A percentile compares a stretch with the other conserved stretches of the same genome.
phyloP scores from a whole-genome alignment of 2,113 vertebrate genomes.

The Paratilapia polleni region DNA sequence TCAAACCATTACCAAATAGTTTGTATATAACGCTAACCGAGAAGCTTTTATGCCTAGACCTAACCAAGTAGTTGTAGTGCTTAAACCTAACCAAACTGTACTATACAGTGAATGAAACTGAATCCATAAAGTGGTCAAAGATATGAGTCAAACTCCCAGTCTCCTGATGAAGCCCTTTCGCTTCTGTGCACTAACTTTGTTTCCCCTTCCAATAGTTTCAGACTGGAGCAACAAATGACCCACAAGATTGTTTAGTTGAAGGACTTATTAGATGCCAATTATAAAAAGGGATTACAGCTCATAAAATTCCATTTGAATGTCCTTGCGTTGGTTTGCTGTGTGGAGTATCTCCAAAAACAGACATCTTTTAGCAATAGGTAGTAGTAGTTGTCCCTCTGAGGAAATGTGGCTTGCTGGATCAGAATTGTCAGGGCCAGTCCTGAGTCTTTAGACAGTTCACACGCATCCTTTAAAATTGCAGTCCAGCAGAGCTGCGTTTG shows the following conservation, averaged over 20 bases:
- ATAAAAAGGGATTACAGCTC: conserved; percentile 3
- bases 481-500: conserved; percentile 4
- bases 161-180: too few species aligned
- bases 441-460: not conserved
- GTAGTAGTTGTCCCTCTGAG: conserved; percentile 18
- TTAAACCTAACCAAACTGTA: too few species aligned
- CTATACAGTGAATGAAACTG: too few species aligned
- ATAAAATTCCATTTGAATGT: conserved; percentile 40
- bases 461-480: not conserved
- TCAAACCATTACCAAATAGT: not conserved
- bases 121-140: too few species aligned
- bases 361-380: conserved; percentile 52
- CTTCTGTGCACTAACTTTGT: not conserved
- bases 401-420: conserved; percentile 16
- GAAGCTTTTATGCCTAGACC: too few species aligned
- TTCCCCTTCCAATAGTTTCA: not conserved
- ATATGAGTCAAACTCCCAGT: too few species aligned
- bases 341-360: conserved; percentile 24
- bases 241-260: not conserved
- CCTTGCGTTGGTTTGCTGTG: conserved; percentile 15
- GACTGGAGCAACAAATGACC: not conserved
- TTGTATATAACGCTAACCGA: not conserved
- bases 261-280: not conserved
- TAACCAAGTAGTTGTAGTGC: too few species aligned
- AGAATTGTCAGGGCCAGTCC: not conserved